Percentiles rank a stretch among this genome's conserved stretches.
phyloP scores from a whole-genome alignment of 2,113 vertebrate species.

The Bos indicus region DNA sequence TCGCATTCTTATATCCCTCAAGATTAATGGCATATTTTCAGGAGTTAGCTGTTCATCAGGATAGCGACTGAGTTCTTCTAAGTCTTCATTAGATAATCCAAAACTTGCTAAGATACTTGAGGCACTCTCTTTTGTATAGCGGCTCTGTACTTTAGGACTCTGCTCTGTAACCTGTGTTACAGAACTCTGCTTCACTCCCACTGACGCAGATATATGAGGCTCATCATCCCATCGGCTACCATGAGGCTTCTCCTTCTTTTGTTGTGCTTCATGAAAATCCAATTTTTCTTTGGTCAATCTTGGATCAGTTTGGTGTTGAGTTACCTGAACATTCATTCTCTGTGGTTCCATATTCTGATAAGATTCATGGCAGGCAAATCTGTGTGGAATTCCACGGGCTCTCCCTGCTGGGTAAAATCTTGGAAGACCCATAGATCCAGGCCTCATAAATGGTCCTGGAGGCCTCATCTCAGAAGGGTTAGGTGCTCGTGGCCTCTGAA shows the following conservation, averaged over 20 bases:
- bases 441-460: conserved; percentile 79
- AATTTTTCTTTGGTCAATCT: conserved; percentile 78
- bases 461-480: conserved; percentile 78
- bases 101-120: conserved; percentile 91
- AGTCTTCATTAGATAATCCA: conserved; percentile 93
- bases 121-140: conserved; percentile 92
- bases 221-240: conserved; percentile 70
- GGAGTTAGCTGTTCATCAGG: conserved; percentile 94
- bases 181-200: conserved; percentile 58
- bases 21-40: conserved; percentile 92
- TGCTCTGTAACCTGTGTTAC: conserved; percentile 59
- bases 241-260: conserved; percentile 75
- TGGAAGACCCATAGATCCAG: conserved; percentile 74
- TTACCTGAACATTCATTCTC: conserved; percentile 80
- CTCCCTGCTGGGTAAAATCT: conserved; percentile 75
- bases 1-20: conserved; percentile 90
- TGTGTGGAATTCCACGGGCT: conserved; percentile 77
- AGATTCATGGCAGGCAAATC: conserved; percentile 71
- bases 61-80: conserved; percentile 92
- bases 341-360: conserved; percentile 79
- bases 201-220: conserved; percentile 38
- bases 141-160: conserved; percentile 72
- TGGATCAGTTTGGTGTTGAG: conserved; percentile 78
- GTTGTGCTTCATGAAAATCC: conserved; percentile 76
- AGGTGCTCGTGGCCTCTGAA: conserved; percentile 80